A percentile compares a stretch with the other conserved stretches of the same genome.
Evolutionary conservation across 2,113 vertebrate genomes (phyloP).

Genomic region (Callopanchax toddi): DNA sequence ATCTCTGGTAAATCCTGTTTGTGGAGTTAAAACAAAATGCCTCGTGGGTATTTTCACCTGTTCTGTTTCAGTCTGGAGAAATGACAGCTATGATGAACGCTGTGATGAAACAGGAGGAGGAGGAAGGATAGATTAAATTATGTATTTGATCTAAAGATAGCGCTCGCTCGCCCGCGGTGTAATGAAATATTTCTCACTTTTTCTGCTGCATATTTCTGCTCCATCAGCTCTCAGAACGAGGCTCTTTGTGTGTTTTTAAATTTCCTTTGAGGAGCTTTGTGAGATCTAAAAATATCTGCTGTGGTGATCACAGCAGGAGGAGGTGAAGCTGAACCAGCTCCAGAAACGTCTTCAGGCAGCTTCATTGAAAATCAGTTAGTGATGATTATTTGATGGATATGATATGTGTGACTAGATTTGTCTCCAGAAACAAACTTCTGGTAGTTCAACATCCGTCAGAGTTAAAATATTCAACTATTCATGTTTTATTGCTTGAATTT

Average conservation of each 20-base stretch:
- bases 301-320: not conserved
- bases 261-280: slow-evolving; percentile 8
- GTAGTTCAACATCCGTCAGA: no score
- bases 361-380: not conserved
- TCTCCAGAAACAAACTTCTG: no score
- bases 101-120: not conserved
- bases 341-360: not conserved
- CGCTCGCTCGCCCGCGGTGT: slow-evolving; percentile 8
- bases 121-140: slow-evolving; percentile 54
- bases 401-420: not conserved
- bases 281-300: slow-evolving; percentile 34
- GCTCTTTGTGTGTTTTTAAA: not conserved
- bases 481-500: no score
- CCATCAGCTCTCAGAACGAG: slow-evolving; percentile 10
- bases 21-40: not conserved
- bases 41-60: not conserved
- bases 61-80: not conserved
- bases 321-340: not conserved
- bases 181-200: slow-evolving; percentile 36
- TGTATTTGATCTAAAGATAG: slow-evolving; percentile 62
- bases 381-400: not conserved
- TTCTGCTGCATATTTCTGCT: slow-evolving; percentile 44
- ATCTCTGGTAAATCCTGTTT: not conserved
- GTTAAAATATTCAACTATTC: no score
- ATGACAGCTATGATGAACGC: not conserved